Evolutionary conservation across 2,888 invertebrate genomes (phyloP).

Genomic region (Piscicola geometra): DNA sequence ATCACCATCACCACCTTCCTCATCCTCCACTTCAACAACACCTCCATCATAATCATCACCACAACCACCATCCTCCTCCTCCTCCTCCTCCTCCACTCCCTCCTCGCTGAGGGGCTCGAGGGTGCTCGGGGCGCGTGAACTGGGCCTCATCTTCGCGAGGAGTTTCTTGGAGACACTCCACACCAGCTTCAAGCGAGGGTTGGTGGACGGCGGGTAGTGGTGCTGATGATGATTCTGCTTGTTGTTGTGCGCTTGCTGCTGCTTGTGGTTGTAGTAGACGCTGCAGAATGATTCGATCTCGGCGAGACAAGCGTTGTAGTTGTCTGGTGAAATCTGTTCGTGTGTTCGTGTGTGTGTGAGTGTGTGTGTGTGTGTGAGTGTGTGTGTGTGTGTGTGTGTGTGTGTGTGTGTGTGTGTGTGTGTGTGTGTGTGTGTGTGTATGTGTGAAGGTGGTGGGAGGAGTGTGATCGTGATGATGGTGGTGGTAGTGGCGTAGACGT

Average conservation of each 20-base stretch:
- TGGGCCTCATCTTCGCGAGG: constrained; percentile 32
- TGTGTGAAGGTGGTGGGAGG: too few relatives aligned
- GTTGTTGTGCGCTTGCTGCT: background rate
- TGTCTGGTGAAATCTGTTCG: constrained; percentile 22
- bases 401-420: too few relatives aligned
- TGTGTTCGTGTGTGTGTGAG: too few relatives aligned
- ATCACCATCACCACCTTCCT: background rate
- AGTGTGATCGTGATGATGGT: too few relatives aligned
- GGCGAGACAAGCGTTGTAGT: constrained; percentile 20
- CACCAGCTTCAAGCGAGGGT: constrained; percentile 26
- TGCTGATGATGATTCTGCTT: background rate
- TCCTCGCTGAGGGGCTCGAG: constrained; percentile 29
- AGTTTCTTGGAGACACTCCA: constrained; percentile 34
- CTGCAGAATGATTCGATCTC: constrained; percentile 13
- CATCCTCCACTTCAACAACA: background rate
- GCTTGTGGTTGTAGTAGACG: constrained; percentile 25
- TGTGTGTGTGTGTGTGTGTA: too few relatives aligned
- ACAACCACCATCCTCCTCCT: background rate
- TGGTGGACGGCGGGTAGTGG: background rate
- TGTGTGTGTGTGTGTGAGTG: too few relatives aligned
- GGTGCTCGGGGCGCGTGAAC: constrained; percentile 5
- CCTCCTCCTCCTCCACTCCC: constrained; percentile 6
- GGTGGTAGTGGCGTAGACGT: too few relatives aligned
- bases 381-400: too few relatives aligned
- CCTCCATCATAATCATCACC: too few relatives aligned